These are phyloP conservation scores for Papilio protenor DNA, from an alignment of 2,888 invertebrate genomes.

Conservation along the genomic window DNA sequence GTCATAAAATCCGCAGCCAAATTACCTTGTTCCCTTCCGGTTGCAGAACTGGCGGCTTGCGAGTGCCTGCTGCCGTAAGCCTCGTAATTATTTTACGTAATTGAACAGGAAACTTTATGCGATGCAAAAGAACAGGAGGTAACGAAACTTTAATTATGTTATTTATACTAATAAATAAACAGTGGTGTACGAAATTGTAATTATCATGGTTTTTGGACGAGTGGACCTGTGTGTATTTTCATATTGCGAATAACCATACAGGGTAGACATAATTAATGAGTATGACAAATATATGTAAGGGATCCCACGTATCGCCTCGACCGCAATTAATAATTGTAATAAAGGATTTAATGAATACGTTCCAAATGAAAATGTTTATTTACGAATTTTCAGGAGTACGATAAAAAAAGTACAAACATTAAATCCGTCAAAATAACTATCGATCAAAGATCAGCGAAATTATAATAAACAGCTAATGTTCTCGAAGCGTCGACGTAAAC, in stretches of 20 bases:
- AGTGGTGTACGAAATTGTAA: background rate
- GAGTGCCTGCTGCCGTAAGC: slow-evolving; percentile 16
- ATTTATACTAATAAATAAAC: background rate
- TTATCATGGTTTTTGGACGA: background rate
- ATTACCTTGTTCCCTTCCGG: slow-evolving; percentile 43
- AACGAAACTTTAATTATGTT: background rate
- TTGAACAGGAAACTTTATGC: slow-evolving; percentile 38
- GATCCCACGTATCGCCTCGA: background rate
- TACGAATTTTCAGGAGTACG: background rate
- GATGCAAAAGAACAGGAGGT: slow-evolving; percentile 5
- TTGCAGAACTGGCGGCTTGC: slow-evolving; percentile 8
- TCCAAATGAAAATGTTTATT: background rate
- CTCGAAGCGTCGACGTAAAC: slow-evolving; percentile 40
- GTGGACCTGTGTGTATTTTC: background rate
- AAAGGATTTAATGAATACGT: background rate
- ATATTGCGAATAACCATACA: background rate
- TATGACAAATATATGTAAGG: background rate
- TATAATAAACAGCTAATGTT: slow-evolving; percentile 33
- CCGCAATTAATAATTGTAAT: background rate
- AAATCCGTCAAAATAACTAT: background rate
- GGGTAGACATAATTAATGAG: background rate
- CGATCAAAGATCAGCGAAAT: slow-evolving; percentile 4
- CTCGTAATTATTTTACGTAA: slow-evolving; percentile 38
- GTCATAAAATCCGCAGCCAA: slow-evolving; percentile 40
- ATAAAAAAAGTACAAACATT: background rate